Conservation (phyloP, 2,888 invertebrate species). For the Andrena flavipes region DNA sequence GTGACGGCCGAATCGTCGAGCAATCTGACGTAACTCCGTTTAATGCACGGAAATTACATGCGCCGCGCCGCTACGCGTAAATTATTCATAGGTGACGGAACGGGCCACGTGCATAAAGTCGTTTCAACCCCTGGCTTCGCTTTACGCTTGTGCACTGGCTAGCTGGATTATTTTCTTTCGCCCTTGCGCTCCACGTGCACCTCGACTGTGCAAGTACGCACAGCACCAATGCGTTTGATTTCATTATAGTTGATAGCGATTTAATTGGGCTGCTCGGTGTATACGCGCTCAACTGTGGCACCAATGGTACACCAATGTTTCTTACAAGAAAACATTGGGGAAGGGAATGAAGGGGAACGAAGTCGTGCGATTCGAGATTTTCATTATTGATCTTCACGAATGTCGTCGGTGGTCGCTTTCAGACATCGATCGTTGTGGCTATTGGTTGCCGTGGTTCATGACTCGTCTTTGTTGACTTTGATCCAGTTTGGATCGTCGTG, state of each 20-base stretch:
- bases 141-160: background rate
- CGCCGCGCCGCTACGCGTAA: constrained; percentile 1
- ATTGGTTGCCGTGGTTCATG: background rate
- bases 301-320: too few relatives aligned
- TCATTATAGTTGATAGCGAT: background rate
- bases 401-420: too few relatives aligned
- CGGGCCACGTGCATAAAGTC: background rate
- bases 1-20: constrained; percentile 23
- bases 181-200: background rate
- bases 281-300: too few relatives aligned
- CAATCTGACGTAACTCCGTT: constrained; percentile 52
- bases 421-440: too few relatives aligned
- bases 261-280: background rate
- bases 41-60: constrained; percentile 41
- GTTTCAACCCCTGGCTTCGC: background rate
- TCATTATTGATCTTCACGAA: too few relatives aligned
- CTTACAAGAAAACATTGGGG: too few relatives aligned
- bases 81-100: constrained; percentile 41
- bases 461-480: background rate
- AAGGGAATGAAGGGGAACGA: too few relatives aligned
- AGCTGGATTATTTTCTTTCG: background rate
- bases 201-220: background rate
- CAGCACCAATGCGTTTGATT: constrained; percentile 10
- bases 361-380: too few relatives aligned
- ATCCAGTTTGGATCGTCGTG: background rate